These are phyloP conservation scores for Cyclophora albipunctata DNA, from an alignment of 2,888 invertebrate genomes.

Conservation along the genomic window DNA sequence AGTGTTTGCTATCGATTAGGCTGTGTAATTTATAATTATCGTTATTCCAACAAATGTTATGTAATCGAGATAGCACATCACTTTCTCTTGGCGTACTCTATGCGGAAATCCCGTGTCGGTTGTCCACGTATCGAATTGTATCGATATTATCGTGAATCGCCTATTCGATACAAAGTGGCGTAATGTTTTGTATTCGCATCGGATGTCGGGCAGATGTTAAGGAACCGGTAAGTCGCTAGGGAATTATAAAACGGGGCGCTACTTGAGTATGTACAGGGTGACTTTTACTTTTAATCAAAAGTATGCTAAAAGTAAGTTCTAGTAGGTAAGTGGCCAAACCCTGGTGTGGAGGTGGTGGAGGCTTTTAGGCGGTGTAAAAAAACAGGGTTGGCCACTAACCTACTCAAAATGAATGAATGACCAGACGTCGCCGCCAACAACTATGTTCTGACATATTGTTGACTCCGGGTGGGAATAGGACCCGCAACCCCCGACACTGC, in stretches of 20 bases:
- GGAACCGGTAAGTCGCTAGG: constrained; percentile 43
- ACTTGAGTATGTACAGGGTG: constrained; percentile 35
- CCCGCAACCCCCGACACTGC: no score
- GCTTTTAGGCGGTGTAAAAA: no score
- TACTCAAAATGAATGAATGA: no score
- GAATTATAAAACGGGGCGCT: constrained; percentile 30
- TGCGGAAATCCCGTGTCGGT: constrained; percentile 36
- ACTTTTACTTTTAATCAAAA: constrained; percentile 1
- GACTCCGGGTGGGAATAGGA: no score
- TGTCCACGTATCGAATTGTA: no score
- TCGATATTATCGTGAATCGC: not conserved
- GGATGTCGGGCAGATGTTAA: constrained; percentile 54
- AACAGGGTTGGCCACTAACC: no score
- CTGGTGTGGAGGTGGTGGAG: no score
- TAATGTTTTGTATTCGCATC: constrained; percentile 10
- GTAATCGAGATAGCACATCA: constrained; percentile 38
- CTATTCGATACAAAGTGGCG: constrained; percentile 17
- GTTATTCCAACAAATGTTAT: constrained; percentile 22
- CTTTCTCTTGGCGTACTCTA: constrained; percentile 17
- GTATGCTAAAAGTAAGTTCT: not conserved
- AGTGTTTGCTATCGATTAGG: no score
- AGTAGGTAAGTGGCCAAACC: no score
- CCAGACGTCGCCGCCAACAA: no score
- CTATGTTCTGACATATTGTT: no score
- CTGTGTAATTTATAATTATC: not conserved